Conservation (phyloP, 2,797 vertebrate species). For the Podarcis lilfordi region DNA sequence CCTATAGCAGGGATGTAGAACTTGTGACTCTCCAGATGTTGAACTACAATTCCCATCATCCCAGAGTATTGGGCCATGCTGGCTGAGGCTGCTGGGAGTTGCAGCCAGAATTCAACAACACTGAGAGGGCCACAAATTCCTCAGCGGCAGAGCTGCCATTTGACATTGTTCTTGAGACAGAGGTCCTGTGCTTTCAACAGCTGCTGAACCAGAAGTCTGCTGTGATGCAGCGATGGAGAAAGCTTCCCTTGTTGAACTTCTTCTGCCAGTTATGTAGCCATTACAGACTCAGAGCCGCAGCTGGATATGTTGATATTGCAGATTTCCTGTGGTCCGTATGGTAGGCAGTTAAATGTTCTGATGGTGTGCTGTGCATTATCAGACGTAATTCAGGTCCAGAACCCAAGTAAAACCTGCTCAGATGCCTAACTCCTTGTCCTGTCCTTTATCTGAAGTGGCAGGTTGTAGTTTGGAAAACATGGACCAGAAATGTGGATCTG, state of each 20-base stretch:
- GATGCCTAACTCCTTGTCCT: background rate
- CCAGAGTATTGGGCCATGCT: no score
- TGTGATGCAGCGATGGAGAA: background rate
- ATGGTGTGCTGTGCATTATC: background rate
- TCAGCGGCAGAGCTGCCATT: no score
- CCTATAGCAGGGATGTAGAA: no score
- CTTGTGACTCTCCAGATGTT: no score
- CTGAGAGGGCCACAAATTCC: no score
- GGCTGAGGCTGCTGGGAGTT: no score
- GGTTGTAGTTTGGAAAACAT: background rate
- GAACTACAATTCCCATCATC: no score
- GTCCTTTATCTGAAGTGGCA: background rate
- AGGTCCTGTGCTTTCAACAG: background rate
- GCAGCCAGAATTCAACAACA: no score
- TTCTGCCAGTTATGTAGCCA: background rate
- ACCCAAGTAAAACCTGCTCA: background rate
- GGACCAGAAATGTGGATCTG: background rate
- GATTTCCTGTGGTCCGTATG: background rate
- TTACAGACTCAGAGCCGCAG: background rate
- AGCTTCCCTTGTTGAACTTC: background rate
- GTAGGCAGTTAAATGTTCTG: background rate
- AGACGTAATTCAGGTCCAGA: background rate
- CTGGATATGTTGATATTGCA: background rate
- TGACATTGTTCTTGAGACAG: background rate
- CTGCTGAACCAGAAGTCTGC: background rate